phyloP scores from a whole-genome alignment of 2,797 vertebrate species.

The Chaenodraco wilsoni region DNA sequence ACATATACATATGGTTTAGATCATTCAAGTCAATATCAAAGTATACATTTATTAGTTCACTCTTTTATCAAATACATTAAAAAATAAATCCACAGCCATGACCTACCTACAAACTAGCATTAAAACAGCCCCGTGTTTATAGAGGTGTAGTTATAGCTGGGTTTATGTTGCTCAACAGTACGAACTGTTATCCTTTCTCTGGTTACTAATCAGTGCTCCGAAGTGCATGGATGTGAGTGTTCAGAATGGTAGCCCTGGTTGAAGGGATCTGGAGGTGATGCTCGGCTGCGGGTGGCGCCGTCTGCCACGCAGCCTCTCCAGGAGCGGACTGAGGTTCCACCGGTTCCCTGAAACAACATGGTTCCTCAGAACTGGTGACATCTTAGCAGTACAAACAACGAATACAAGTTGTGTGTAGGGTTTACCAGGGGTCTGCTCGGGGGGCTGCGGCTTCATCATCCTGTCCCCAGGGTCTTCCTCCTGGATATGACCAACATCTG shows the following conservation, averaged over 20 bases:
- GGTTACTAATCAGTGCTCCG: neutral
- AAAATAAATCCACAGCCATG: neutral
- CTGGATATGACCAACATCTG: constrained; percentile 83
- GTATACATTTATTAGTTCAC: neutral
- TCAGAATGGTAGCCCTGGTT: neutral
- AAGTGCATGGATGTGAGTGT: neutral
- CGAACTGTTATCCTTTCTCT: neutral
- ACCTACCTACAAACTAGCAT: neutral
- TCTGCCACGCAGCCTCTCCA: constrained; percentile 24
- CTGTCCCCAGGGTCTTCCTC: constrained; percentile 85
- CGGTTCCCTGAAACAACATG: constrained; percentile 55
- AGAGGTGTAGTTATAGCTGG: too few species aligned
- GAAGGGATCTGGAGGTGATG: neutral
- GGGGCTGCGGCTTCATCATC: neutral
- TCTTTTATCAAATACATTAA: neutral
- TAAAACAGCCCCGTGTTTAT: neutral
- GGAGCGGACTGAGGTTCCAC: constrained; percentile 28
- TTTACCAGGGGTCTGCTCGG: neutral
- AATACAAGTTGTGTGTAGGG: neutral
- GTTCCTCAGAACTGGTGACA: neutral
- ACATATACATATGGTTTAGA: neutral
- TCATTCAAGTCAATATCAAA: neutral
- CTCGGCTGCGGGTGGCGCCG: neutral
- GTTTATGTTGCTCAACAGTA: neutral
- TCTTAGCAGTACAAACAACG: neutral